Base-by-base conservation (phyloP, 2,113 vertebrate species). In the Salvelinus alpinus region DNA sequence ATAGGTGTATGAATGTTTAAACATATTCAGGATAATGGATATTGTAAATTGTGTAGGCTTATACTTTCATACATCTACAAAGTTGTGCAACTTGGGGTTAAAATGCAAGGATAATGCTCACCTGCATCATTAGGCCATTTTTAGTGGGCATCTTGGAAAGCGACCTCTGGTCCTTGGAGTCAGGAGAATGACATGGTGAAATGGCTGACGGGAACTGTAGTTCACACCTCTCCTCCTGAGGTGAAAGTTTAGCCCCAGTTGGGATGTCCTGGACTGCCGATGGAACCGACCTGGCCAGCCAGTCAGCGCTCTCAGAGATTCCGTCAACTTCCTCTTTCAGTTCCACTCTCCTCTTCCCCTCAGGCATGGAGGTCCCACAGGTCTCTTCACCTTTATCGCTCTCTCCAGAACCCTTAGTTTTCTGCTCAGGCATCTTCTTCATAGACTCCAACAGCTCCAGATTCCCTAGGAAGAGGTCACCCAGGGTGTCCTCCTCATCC, bases 111-210 rank as follows among this genome's bases (percentile, higher is more conserved):
- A 12, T 75, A 11, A 75, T 44, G 20, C 82, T 89, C 73, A 92
- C 94, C 92, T 94, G 94, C 90, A 96, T 96, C 91, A 95, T 94
- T 71, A 96, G 94, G 72, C 94, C 95, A 48, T 94, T 94, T 80
- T 92, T 92, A 4, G 92, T 82, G 22, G 92, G 90, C 87, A 91
- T 91, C 86, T 90, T 94, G 7, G 88, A 93, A 16, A 93, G 85
- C 72, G 88, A 84, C 67, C 87, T 76, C 72, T 93, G 92, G 47
- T 92, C 90, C 84, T 92, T 93, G 18, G 81, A 76, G 27, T 93
- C 90, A 16, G 82, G 20, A 47, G 74, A 67, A 34, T 85, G 88
- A 66, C 72, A 77, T 51, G 80, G 76, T 13, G 79, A 86, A 66
- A 6, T 11, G 9, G 54, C 27, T 2, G 68, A 27, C 74, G 84